These are phyloP conservation scores for Pasiphila rectangulata DNA, from an alignment of 2,888 invertebrate genomes.

Conservation along the genomic window DNA sequence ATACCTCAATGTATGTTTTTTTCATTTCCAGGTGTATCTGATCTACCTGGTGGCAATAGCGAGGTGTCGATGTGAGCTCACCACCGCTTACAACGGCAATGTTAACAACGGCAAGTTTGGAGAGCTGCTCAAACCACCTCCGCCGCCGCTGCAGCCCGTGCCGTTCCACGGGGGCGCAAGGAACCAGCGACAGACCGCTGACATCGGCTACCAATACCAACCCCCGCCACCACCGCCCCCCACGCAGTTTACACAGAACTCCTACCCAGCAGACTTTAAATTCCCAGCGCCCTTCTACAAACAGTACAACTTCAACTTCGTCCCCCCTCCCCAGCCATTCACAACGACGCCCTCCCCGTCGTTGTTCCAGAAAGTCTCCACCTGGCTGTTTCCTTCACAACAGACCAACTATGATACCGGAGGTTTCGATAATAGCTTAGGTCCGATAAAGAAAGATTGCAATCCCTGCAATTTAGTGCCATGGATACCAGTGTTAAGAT, in stretches of 20 bases:
- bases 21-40: slow-evolving; percentile 60
- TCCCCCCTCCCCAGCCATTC: slow-evolving; percentile 69
- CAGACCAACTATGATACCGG: slow-evolving; percentile 54
- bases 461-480: slow-evolving; percentile 90
- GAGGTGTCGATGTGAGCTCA: slow-evolving; percentile 54
- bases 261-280: slow-evolving; percentile 55
- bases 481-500: slow-evolving; percentile 87
- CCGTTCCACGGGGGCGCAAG: slow-evolving; percentile 64
- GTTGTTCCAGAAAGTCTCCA: slow-evolving; percentile 81
- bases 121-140: slow-evolving; percentile 68
- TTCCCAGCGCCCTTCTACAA: slow-evolving; percentile 73
- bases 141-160: slow-evolving; percentile 62
- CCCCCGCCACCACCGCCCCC: slow-evolving; percentile 50
- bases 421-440: slow-evolving; percentile 44
- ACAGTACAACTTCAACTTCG: slow-evolving; percentile 72
- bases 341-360: slow-evolving; percentile 70
- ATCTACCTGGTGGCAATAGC: slow-evolving; percentile 53
- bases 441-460: slow-evolving; percentile 81
- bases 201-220: slow-evolving; percentile 59
- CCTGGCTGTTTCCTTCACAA: slow-evolving; percentile 82
- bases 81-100: slow-evolving; percentile 46
- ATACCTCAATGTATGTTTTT: slow-evolving; percentile 22
- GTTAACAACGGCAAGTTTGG: slow-evolving; percentile 59
- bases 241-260: slow-evolving; percentile 26
- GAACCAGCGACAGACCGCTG: slow-evolving; percentile 58